Conservation (phyloP, 2,888 invertebrate species). For the Sarcophaga subvicina region DNA sequence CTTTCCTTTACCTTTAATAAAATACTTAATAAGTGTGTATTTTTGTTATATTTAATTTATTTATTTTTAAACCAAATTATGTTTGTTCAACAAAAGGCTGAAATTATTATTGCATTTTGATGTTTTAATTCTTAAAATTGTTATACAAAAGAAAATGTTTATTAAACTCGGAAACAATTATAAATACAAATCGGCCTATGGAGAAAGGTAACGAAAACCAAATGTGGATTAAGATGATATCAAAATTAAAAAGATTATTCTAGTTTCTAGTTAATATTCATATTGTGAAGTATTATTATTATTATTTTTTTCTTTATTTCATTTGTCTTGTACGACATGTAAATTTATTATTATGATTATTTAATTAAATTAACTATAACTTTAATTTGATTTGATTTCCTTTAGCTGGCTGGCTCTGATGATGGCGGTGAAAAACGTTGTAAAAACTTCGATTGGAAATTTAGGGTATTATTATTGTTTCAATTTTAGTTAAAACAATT, state of each 20-base stretch:
- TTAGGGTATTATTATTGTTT: conserved; percentile 82
- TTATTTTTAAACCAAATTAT: conserved; percentile 6
- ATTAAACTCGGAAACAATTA: neutral
- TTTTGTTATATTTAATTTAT: conserved; percentile 10
- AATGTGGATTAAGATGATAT: conserved; percentile 58
- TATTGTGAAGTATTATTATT: conserved; percentile 10
- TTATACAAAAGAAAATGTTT: neutral
- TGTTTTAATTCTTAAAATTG: conserved; percentile 30
- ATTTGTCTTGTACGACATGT: conserved; percentile 31
- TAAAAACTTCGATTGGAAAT: conserved; percentile 84
- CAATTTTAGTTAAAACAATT: conserved; percentile 49
- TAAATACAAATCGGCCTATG: neutral
- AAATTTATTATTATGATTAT: neutral
- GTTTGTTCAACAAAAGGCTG: conserved; percentile 41
- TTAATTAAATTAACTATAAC: conserved; percentile 2
- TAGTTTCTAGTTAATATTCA: neutral
- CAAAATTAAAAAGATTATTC: neutral
- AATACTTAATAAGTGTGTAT: conserved; percentile 27
- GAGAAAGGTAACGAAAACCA: conserved; percentile 44
- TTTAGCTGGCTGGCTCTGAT: conserved; percentile 80
- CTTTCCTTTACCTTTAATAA: conserved; percentile 3
- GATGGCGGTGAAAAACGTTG: conserved; percentile 79
- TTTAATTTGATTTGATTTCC: conserved; percentile 69
- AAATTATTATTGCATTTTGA: conserved; percentile 64
- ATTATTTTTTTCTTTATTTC: conserved; percentile 39